Evolutionary conservation across 2,113 vertebrate species (phyloP), one percentile per base, ranked within the genome.

Genomic region (Gymnorhina tibicen): DNA sequence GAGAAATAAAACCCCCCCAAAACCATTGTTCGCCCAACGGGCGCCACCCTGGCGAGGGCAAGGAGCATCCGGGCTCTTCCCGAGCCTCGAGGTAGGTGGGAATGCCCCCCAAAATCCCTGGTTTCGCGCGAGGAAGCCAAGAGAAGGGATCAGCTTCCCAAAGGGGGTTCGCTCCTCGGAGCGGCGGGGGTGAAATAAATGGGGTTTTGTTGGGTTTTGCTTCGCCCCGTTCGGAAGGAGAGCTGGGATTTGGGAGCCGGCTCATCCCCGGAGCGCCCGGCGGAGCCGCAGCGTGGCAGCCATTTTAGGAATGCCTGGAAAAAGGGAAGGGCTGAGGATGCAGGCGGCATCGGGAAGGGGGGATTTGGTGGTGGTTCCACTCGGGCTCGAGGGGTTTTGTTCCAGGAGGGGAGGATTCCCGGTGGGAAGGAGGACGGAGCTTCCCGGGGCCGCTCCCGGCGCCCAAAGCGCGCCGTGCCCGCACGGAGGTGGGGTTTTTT

Each of bases 141-240:
- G 58, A 42, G 6, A 0, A 27, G 24, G 3, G 68, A 8, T 10
- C 6, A 1, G 13, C 23, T 69, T 10, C 49, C 17, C 13, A 2
- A 8, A 24, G 10, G 27, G 27, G 13, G 0, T 37, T 32, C 7
- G 4, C 3, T 24, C 19, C 10, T 4, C 2, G 3, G 21, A 11
- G 3, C 1, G 1, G 24, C 2, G 20, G 32, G 32, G 55, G 33
- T n/a, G 32, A 11, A 58, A 10, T 6, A 16, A 58, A 35, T n/a
- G 56, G 20, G 52, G 16, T 18, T 53, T 53, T 52, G n/a, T n/a
- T n/a, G n/a, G n/a, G n/a, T 27, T 53, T 5, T 63, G 37, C 32
- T 55, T 11, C 0, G 1, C 0, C 21, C 7, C 1, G 0, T 30
- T 42, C 17, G 1, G 21, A 3, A 2, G 13, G 35, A 8, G 23